These are phyloP conservation scores for Eledone cirrhosa DNA, from an alignment of 2,888 invertebrate genomes.

Conservation along the genomic window DNA sequence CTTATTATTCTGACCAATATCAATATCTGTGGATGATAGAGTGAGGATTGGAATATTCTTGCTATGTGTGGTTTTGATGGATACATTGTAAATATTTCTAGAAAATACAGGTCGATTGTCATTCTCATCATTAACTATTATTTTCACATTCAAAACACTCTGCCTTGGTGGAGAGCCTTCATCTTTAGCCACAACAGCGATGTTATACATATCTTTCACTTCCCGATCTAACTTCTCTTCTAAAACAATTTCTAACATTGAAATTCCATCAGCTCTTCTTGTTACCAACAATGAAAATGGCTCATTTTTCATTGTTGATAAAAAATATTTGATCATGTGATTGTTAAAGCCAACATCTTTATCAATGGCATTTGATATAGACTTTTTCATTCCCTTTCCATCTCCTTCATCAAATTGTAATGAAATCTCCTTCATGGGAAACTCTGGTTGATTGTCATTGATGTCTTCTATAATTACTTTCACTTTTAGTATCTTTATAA, in stretches of 20 bases:
- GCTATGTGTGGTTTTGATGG: slow-evolving; percentile 37
- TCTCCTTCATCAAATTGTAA: slow-evolving; percentile 43
- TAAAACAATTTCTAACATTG: slow-evolving; percentile 42
- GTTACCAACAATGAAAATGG: slow-evolving; percentile 41
- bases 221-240: slow-evolving; percentile 46
- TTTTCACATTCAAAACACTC: slow-evolving; percentile 39
- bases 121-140: slow-evolving; percentile 42
- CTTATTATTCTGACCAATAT: slow-evolving; percentile 80
- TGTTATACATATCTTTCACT: slow-evolving; percentile 39
- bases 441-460: slow-evolving; percentile 39
- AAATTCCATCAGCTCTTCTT: slow-evolving; percentile 46
- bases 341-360: slow-evolving; percentile 41
- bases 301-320: slow-evolving; percentile 39
- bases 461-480: slow-evolving; percentile 12
- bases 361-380: slow-evolving; percentile 45
- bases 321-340: slow-evolving; percentile 39
- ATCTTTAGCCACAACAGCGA: slow-evolving; percentile 46
- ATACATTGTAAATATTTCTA: slow-evolving; percentile 41
- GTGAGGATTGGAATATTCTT: slow-evolving; percentile 31
- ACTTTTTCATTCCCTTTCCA: slow-evolving; percentile 40
- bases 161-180: slow-evolving; percentile 42
- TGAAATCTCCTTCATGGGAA: slow-evolving; percentile 37
- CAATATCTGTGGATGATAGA: slow-evolving; percentile 83
- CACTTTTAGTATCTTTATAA: slow-evolving; percentile 12
- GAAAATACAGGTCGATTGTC: slow-evolving; percentile 45